These are phyloP conservation scores for Daphoenositta chrysoptera DNA, from an alignment of 2,113 vertebrate species.

Conservation along the genomic window DNA sequence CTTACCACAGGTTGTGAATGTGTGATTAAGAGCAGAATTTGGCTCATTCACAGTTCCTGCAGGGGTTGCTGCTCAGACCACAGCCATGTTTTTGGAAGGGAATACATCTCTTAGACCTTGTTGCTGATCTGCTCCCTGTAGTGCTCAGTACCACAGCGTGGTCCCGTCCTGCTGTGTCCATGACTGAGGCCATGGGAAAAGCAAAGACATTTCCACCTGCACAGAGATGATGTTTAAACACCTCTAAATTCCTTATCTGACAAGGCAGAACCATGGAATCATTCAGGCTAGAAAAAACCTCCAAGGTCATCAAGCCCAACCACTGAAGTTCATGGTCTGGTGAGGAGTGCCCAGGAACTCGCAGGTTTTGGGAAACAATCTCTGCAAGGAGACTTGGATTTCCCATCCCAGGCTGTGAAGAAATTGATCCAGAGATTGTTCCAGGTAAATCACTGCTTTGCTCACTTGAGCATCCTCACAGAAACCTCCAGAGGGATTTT, in stretches of 20 bases:
- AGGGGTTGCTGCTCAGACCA: neutral
- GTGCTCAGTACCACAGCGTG: neutral
- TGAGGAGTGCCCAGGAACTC: neutral
- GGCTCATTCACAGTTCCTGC: neutral
- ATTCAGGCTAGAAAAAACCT: neutral
- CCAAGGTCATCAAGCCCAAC: rapidly evolving
- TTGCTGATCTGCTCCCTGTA: neutral
- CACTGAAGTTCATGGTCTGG: neutral
- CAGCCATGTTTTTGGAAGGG: neutral
- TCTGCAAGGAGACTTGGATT: neutral
- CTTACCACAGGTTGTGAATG: neutral
- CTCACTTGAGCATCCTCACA: neutral
- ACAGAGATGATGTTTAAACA: neutral
- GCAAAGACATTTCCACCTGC: neutral
- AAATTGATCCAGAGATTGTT: neutral
- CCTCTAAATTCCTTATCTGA: neutral
- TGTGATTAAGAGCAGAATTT: neutral
- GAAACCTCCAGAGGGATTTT: neutral
- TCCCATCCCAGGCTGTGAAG: neutral
- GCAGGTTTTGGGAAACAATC: neutral
- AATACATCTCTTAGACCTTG: neutral
- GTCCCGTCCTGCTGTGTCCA: neutral
- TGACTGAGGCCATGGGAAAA: neutral
- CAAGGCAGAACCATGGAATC: neutral
- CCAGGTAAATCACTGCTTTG: neutral